These are phyloP conservation scores for Nymphicus hollandicus DNA, from an alignment of 2,113 vertebrate genomes.

Conservation along the genomic window DNA sequence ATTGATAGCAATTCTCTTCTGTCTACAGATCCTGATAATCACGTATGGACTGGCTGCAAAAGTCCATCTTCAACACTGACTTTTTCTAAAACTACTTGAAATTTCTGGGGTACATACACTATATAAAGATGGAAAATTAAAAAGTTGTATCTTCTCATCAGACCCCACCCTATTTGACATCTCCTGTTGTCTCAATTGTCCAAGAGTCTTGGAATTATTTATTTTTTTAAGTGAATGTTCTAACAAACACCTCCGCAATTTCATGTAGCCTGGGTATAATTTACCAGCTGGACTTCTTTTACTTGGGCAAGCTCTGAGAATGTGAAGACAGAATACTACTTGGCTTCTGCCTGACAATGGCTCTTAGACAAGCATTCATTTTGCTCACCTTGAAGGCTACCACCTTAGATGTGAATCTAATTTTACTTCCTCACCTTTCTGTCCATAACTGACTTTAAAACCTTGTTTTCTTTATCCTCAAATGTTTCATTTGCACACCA, in stretches of 20 bases:
- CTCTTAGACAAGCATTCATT: constrained; percentile 14
- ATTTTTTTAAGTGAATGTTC: not conserved
- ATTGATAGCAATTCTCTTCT: not conserved
- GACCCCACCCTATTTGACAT: constrained; percentile 52
- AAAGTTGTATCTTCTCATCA: constrained; percentile 7
- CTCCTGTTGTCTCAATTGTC: not conserved
- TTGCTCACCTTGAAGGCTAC: constrained; percentile 66
- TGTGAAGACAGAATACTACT: not conserved
- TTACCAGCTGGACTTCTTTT: not conserved
- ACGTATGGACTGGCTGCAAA: not conserved
- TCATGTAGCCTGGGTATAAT: not conserved
- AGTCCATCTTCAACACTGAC: not conserved
- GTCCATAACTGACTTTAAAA: not conserved
- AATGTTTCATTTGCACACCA: constrained; percentile 33
- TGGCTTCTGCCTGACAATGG: constrained; percentile 42
- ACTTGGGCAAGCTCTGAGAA: not conserved
- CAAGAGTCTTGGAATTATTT: not conserved
- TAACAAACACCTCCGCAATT: not conserved
- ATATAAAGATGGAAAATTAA: not conserved
- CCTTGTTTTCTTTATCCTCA: not conserved
- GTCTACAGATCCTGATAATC: not conserved
- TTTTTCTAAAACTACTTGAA: not conserved
- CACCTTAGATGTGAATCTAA: constrained; percentile 5
- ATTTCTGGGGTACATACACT: not conserved
- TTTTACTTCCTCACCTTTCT: not conserved